Conservation (phyloP, 2,888 invertebrate species). For the Helicoverpa assulta region DNA sequence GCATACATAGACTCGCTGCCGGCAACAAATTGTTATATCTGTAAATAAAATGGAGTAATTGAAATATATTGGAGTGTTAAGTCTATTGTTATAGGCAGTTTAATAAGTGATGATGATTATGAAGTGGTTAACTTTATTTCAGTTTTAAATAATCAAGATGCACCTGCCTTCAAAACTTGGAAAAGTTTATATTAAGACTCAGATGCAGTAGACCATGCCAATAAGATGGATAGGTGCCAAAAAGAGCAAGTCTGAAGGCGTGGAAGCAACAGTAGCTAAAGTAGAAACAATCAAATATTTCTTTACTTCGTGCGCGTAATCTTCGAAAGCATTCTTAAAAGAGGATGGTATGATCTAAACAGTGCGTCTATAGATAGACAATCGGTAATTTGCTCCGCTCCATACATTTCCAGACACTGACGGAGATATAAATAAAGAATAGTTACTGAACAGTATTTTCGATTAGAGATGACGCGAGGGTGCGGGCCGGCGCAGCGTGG, state of each 20-base stretch:
- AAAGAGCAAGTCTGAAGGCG: conserved; percentile 23
- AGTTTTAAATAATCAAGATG: not conserved
- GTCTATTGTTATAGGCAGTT: conserved; percentile 3
- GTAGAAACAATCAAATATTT: conserved; percentile 4
- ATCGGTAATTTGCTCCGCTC: conserved; percentile 64
- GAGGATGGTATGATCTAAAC: conserved; percentile 45
- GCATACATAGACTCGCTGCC: conserved; percentile 79
- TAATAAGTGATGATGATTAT: conserved; percentile 4
- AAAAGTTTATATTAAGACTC: conserved; percentile 39
- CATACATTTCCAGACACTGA: conserved; percentile 70
- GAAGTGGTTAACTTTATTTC: conserved; percentile 6
- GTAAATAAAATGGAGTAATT: conserved; percentile 80
- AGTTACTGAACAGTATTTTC: conserved; percentile 72
- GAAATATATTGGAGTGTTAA: conserved; percentile 62
- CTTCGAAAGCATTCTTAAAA: conserved; percentile 28
- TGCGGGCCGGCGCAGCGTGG: conserved; percentile 64
- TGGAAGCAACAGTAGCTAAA: not conserved
- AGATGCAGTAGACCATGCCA: conserved; percentile 33
- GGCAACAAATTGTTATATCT: conserved; percentile 78
- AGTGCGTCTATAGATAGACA: conserved; percentile 65
- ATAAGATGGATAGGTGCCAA: conserved; percentile 43
- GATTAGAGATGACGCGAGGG: conserved; percentile 74
- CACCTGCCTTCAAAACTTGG: conserved; percentile 27
- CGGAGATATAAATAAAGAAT: conserved; percentile 73
- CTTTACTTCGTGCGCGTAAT: not conserved